Evolutionary conservation across 1,140 invertebrate species (phyloP), one percentile per base, ranked within the genome.

Genomic region (Lanistes nyassanus): DNA sequence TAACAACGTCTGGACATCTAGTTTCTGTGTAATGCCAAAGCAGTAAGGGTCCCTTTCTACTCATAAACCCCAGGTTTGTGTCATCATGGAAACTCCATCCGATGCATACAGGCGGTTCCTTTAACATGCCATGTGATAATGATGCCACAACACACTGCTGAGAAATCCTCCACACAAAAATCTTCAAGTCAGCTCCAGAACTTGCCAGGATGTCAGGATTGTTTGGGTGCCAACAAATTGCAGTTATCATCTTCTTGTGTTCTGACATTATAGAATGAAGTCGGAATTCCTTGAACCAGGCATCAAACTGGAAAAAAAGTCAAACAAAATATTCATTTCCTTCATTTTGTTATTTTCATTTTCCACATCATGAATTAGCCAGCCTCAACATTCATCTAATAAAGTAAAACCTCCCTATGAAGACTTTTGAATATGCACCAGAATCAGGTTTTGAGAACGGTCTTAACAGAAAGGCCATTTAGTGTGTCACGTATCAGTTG

Each of bases 231-330:
- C 88, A 90, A 29, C 85, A 81, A 56, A 91, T 84, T 4, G 86
- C 85, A 26, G 88, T 89, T 37, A 91, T 90, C 23, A 89, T 90
- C 76, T 90, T 90, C 66, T 88, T 90, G 82, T 91, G 90, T 70
- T 90, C 89, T 13, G 90, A 89, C 82, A 91, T 85, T 74, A 91
- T 90, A 60, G 89, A 90, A 36, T 87, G 80, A 58, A 91, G 76
- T 36, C 85, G 81, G 80, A 89, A 90, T 70, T 89, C 86, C 78
- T 86, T 86, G 73, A 82, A 84, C 34, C 74, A 80, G 34, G 73
- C 78, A 74, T 88, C 87, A 60, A 85, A 56, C 87, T 88, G 82
- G 58, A 84, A 83, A 19, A 75, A 47, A 9, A 47, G 9, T 47
- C 42, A 47, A 16, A 16, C 9, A 47, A 47, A 2, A 47, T 13